Conservation (phyloP, 2,888 invertebrate genomes). For the Laothoe populi region DNA sequence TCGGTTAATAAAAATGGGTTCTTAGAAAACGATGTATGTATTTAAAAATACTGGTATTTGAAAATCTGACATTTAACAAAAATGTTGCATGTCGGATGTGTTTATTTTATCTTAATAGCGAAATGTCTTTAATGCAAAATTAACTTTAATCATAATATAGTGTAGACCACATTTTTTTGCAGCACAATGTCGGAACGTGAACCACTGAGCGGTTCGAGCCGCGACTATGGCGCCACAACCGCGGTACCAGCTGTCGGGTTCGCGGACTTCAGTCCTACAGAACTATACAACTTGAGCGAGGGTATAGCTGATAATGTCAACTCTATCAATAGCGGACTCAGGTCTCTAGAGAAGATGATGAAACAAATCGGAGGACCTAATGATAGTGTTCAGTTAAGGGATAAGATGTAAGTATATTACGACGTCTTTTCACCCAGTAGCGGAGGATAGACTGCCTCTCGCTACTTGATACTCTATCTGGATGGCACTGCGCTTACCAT, state of each 20-base stretch:
- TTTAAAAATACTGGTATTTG: too few species aligned
- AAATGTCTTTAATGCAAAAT: too few species aligned
- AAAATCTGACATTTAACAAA: too few species aligned
- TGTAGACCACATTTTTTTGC: slow-evolving; percentile 14
- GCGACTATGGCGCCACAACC: slow-evolving; percentile 75
- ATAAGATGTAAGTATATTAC: slow-evolving; percentile 67
- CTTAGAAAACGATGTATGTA: too few species aligned
- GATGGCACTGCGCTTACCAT: too few species aligned
- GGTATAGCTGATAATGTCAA: slow-evolving; percentile 92
- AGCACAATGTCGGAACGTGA: slow-evolving; percentile 71
- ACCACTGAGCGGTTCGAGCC: slow-evolving; percentile 68
- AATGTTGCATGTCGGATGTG: too few species aligned
- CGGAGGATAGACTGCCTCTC: too few species aligned
- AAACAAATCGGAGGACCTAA: slow-evolving; percentile 90
- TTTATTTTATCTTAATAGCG: too few species aligned
- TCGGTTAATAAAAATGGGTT: too few species aligned
- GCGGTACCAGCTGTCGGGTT: slow-evolving; percentile 88
- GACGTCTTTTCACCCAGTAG: background rate
- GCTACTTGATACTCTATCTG: too few species aligned
- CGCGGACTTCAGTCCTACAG: slow-evolving; percentile 89
- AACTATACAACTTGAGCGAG: slow-evolving; percentile 91
- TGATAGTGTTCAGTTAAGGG: slow-evolving; percentile 86
- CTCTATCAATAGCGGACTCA: slow-evolving; percentile 90
- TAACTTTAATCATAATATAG: background rate
- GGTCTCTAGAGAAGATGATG: slow-evolving; percentile 88